Evolutionary conservation across 2,797 vertebrate genomes (phyloP).

Genomic region (Myotis daubentonii): DNA sequence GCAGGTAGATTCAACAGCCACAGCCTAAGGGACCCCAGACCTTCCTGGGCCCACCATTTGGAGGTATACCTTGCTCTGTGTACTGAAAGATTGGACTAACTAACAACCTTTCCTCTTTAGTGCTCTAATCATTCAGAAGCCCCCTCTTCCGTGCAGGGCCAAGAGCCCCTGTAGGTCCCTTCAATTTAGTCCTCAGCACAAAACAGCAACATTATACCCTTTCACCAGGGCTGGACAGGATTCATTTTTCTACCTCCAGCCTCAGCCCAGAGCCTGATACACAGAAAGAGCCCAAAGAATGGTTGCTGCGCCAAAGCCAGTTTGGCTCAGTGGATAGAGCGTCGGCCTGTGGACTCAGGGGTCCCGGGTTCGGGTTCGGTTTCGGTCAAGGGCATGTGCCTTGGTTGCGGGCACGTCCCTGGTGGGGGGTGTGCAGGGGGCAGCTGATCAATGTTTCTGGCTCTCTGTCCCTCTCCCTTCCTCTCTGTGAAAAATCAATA

Average conservation of each 20-base stretch:
- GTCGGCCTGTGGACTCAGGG: too few species aligned
- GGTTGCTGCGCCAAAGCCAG: neutral
- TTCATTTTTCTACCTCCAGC: neutral
- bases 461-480: too few species aligned
- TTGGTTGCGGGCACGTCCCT: too few species aligned
- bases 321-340: too few species aligned
- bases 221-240: neutral
- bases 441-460: too few species aligned
- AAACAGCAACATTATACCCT: neutral
- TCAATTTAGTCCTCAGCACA: conserved; percentile 2
- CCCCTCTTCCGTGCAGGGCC: neutral
- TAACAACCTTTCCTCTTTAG: neutral
- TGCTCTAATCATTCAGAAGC: neutral
- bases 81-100: neutral
- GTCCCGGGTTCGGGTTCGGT: too few species aligned
- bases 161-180: neutral
- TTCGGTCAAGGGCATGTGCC: too few species aligned
- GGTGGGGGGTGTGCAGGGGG: too few species aligned
- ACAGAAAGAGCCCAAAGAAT: conserved; percentile 39
- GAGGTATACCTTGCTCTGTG: neutral
- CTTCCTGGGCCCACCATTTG: neutral
- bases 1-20: neutral
- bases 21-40: neutral
- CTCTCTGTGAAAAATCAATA: too few species aligned
- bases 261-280: neutral